Base-by-base conservation (phyloP, 2,888 invertebrate species). In the Pheosia gnoma region DNA sequence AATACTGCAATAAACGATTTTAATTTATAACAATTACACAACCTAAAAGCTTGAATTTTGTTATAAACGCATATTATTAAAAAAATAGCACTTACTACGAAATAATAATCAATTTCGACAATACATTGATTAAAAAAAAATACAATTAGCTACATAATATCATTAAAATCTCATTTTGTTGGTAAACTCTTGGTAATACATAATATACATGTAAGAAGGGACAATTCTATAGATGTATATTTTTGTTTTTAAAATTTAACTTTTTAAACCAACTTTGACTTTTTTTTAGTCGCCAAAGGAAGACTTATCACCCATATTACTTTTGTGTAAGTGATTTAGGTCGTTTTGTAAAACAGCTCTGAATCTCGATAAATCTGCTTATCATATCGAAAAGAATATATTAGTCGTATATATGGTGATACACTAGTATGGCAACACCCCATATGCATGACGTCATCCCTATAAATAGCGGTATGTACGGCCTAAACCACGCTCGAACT, bases 371-470 rank as follows among this genome's bases (percentile, higher is more conserved):
- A 25, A 25, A 25, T 25, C 8, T 5, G 25, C 13, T 53, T 38
- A 52, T 10, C 38, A 66, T 58, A 71, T 65, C 75, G 70, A 74
- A 70, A 79, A 62, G n/a, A 8, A 37, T 55, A 55, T 66, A 80
- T 89, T 85, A 90, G 68, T 87, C 85, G 72, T 90, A 89, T 65
- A 91, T 78, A 62, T 93, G 89, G 77, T 93, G 91, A 66, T 93
- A 94, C 4, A 93, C 87, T 60, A 93, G 85, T 63, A 94, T 87
- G n/a, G 93, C 93, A 54, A 94, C 90, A 88, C 97, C 97, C 97
- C 97, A 97, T 91, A 98, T 95, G 95, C 97, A 97, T 88, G 97
- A 97, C 86, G 97, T 97, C 89, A 97, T 96, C 91, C 98, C 97
- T 94, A 97, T 96, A 95, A 97, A 96, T 91, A 97, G 94, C 83